These are phyloP conservation scores for Vulpes vulpes DNA, from an alignment of 2,113 vertebrate genomes.

Conservation along the genomic window DNA sequence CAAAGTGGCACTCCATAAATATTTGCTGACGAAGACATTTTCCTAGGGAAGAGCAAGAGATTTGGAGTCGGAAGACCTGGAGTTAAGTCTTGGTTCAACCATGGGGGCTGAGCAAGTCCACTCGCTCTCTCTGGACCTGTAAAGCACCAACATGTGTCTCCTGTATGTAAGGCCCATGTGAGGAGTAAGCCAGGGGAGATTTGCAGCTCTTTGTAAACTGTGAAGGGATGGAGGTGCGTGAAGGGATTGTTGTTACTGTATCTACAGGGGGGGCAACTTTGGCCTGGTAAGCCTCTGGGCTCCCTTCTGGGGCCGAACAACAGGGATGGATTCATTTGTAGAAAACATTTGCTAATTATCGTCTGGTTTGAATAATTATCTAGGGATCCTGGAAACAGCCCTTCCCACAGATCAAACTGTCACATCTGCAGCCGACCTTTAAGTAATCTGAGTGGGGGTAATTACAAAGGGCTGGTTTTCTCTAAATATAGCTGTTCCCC, in stretches of 20 bases:
- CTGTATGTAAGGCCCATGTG: too few relatives aligned
- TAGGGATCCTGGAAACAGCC: constrained; percentile 75
- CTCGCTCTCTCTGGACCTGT: background rate
- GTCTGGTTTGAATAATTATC: constrained; percentile 82
- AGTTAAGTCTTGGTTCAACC: background rate
- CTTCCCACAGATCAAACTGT: constrained; percentile 76
- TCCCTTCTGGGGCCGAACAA: constrained; percentile 60
- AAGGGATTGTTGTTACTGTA: background rate
- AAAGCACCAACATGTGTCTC: background rate
- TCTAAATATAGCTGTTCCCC: constrained; percentile 82
- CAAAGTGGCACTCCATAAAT: background rate
- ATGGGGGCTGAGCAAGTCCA: background rate
- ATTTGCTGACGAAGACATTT: background rate
- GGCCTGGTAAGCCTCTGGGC: constrained; percentile 25
- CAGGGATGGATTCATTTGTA: constrained; percentile 64
- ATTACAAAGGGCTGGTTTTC: constrained; percentile 81
- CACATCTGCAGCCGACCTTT: constrained; percentile 81
- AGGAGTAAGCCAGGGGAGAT: background rate
- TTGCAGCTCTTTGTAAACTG: background rate
- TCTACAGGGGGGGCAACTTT: background rate
- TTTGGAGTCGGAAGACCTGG: background rate
- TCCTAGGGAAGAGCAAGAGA: background rate
- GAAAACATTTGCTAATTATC: constrained; percentile 80
- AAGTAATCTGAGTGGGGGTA: constrained; percentile 82
- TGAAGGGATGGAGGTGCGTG: background rate